Base-by-base conservation (phyloP, 2,888 invertebrate species). In the Drosophila flavopinicola region DNA sequence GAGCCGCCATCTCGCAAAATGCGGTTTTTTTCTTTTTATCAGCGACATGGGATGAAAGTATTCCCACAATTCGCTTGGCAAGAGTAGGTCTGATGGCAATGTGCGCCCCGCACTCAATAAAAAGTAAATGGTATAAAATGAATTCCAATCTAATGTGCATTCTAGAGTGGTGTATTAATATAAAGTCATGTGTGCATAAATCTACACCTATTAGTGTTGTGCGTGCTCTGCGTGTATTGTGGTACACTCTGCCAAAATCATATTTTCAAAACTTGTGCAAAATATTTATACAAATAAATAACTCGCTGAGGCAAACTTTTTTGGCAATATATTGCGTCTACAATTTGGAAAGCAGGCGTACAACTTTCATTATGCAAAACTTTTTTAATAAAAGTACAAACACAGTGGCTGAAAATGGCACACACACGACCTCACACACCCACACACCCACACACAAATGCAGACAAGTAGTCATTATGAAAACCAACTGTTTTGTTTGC, bases 331-430 rank as follows among this genome's bases (percentile, higher is more conserved):
- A 64, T 75, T 60, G 79, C 45, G 69, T 66, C 64, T 85, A 51
- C 52, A 64, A 69, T 85, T 83, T 58, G 66, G 33, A 66, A 45
- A 70, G 79, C 79, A 63, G 68, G 75, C 86, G 61, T 27, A 51
- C 77, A 78, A 79, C 85, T 85, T 79, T 79, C 79, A 79, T 80
- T 86, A 75, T 70, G 76, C 64, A 72, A 83, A 84, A 84, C 85
- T 84, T 84, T 84, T 87, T 84, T 84, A 84, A 84, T 84, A 84
- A 87, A 76, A 74, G 66, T 52, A 72, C 72, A 84, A 82, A 82
- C 82, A 80, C 32, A 73, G 64, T 58, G 73, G 66, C 66, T 63
- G 65, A 56, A 57, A 44, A 53, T 64, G 25, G 48, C 51, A 47
- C 35, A 37, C 33, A 38, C 37, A 48, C 35, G 44, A 29, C 33